Evolutionary conservation across 2,888 invertebrate species (phyloP).

Genomic region (Rapana venosa): DNA sequence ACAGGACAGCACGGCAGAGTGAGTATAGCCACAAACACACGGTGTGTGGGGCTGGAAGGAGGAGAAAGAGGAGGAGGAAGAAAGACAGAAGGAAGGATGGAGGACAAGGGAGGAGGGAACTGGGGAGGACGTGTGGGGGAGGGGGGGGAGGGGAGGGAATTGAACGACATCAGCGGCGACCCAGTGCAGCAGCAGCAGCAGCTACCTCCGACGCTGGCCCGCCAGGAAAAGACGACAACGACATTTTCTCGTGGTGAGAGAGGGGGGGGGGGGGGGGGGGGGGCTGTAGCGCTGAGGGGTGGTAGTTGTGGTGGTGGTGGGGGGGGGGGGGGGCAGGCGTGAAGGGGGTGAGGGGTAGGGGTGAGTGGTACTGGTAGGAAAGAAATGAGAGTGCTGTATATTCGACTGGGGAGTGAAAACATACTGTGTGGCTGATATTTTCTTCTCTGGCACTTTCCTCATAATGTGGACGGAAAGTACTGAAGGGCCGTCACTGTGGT

Average conservation of each 20-base stretch:
- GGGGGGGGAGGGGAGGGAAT: background rate
- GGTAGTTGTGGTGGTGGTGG: background rate
- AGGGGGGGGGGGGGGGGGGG: background rate
- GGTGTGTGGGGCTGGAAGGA: background rate
- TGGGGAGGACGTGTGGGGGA: background rate
- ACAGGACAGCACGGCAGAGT: background rate
- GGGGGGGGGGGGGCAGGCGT: background rate
- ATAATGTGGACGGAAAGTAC: too few species aligned
- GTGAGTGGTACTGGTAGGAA: too few species aligned
- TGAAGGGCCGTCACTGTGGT: too few species aligned
- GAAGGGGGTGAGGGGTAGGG: background rate
- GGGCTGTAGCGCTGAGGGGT: background rate
- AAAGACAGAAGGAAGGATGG: background rate
- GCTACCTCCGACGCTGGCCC: background rate
- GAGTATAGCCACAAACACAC: background rate
- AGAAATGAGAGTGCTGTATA: too few species aligned
- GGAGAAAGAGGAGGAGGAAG: background rate
- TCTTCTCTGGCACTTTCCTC: too few species aligned
- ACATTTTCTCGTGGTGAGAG: background rate
- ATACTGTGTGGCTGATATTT: too few species aligned
- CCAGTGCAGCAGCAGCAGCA: background rate
- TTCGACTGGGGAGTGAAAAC: too few species aligned
- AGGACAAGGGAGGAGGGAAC: background rate
- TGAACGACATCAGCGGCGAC: background rate
- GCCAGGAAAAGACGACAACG: background rate